Conservation (phyloP, 2,888 invertebrate genomes). For the Horisme vitalbata region DNA sequence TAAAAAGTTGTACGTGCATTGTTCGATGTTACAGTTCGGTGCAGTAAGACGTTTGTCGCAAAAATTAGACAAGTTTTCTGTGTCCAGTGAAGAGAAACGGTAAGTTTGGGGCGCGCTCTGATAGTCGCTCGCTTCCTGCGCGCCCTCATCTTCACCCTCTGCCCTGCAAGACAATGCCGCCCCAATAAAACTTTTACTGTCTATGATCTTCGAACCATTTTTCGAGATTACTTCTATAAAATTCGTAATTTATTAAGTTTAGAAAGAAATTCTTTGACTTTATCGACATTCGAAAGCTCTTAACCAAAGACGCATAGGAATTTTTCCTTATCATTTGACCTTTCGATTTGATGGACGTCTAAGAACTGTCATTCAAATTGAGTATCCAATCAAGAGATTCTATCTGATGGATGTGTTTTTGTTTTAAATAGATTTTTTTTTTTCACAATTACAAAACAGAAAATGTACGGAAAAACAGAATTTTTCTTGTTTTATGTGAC, state of each 20-base stretch:
- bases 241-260: slow-evolving; percentile 57
- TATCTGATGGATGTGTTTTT: slow-evolving; percentile 13
- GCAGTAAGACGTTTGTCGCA: slow-evolving; percentile 56
- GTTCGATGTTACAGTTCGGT: slow-evolving; percentile 24
- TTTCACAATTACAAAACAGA: slow-evolving; percentile 1
- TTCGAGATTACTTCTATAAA: slow-evolving; percentile 73
- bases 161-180: slow-evolving; percentile 54
- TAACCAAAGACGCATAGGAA: slow-evolving; percentile 42
- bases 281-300: slow-evolving; percentile 52
- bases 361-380: slow-evolving; percentile 26
- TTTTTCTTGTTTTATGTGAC: too few species aligned
- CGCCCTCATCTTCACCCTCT: slow-evolving; percentile 26
- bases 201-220: slow-evolving; percentile 76
- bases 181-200: slow-evolving; percentile 77
- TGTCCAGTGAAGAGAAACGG: slow-evolving; percentile 48
- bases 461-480: slow-evolving; percentile 3
- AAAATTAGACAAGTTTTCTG: slow-evolving; percentile 63
- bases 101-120: slow-evolving; percentile 39
- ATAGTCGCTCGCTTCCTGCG: slow-evolving; percentile 37
- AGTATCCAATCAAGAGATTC: slow-evolving; percentile 15
- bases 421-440: slow-evolving; percentile 9
- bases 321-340: slow-evolving; percentile 34
- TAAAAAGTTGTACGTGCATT: slow-evolving; percentile 23
- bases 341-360: slow-evolving; percentile 33
- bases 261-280: slow-evolving; percentile 35